Base-by-base conservation (phyloP, 1,140 invertebrate species). In the Coptotermes formosanus region DNA sequence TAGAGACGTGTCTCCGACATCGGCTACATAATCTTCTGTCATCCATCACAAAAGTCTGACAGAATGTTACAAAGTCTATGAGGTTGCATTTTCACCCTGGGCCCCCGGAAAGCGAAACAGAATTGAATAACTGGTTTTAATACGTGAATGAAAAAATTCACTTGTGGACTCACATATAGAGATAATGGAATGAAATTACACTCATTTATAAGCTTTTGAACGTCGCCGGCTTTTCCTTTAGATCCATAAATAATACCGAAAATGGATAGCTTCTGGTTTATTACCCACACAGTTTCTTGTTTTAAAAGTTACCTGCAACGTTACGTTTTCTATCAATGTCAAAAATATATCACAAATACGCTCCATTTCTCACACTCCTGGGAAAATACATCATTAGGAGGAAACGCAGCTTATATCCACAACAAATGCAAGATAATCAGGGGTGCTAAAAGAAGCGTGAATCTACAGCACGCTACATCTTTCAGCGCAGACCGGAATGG, bases 311-410 rank as follows among this genome's bases (percentile, higher is more conserved):
- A n/a, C 23, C 64, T n/a, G 25, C n/a, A 69, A n/a, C 23, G 12
- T 69, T 69, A 12, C 25, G 12, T n/a, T n/a, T 69, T n/a, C n/a
- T 30, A 69, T 69, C 64, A 69, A 69, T 12, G 25, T 69, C 64
- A 69, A 69, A 69, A 69, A 69, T 69, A 25, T 69, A 69, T n/a
- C n/a, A 69, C 64, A 69, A 69, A 69, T 69, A 12, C n/a, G n/a
- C 12, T 69, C 12, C 14, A 69, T 69, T 69, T 69, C 64, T 69
- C n/a, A 9, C n/a, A 69, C 12, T 69, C 64, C 64, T 69, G 64
- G 25, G 64, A n/a, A 69, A 69, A 30, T n/a, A 69, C 64, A n/a
- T 69, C 25, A 30, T 69, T 69, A 69, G 64, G 25, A 69, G 64
- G n/a, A 4, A 69, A 69, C 64, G 3, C n/a, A 25, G 7, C 14